Evolutionary conservation across 1,140 invertebrate species (phyloP).

Genomic region (Brachionus manjavacas): DNA sequence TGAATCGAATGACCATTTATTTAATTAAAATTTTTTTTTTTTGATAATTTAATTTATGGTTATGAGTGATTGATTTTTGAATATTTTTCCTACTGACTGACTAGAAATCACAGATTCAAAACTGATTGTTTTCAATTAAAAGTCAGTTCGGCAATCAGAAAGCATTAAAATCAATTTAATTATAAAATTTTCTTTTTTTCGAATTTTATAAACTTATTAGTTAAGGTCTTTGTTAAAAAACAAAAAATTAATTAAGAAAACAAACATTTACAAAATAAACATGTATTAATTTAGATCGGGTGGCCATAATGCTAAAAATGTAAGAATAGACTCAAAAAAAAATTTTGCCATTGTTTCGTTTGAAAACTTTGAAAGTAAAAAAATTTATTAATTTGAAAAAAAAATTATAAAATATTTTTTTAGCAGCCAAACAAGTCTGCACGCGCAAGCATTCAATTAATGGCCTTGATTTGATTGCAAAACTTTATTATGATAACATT

Average conservation of each 20-base stretch:
- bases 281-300: not conserved
- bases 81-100: not conserved
- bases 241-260: not conserved
- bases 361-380: conserved; percentile 26
- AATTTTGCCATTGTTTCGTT: not conserved
- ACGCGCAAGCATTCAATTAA: not conserved
- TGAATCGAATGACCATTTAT: not conserved
- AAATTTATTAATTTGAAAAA: not conserved
- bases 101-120: not conserved
- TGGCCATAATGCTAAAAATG: conserved; percentile 19
- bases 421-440: conserved; percentile 1
- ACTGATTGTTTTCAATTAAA: not conserved
- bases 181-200: not conserved
- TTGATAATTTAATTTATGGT: not conserved
- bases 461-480: not conserved
- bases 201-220: not conserved
- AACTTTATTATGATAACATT: conserved; percentile 7
- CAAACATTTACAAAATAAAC: not conserved
- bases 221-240: not conserved
- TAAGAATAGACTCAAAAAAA: not conserved
- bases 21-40: not conserved
- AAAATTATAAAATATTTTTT: not conserved
- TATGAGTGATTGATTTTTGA: not conserved
- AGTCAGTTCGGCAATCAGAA: not conserved
- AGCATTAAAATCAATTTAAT: not conserved